Percentiles rank a stretch among this genome's conserved stretches.
Conservation (phyloP, 2,797 vertebrate species). For the Rhynchonycteris naso region DNA sequence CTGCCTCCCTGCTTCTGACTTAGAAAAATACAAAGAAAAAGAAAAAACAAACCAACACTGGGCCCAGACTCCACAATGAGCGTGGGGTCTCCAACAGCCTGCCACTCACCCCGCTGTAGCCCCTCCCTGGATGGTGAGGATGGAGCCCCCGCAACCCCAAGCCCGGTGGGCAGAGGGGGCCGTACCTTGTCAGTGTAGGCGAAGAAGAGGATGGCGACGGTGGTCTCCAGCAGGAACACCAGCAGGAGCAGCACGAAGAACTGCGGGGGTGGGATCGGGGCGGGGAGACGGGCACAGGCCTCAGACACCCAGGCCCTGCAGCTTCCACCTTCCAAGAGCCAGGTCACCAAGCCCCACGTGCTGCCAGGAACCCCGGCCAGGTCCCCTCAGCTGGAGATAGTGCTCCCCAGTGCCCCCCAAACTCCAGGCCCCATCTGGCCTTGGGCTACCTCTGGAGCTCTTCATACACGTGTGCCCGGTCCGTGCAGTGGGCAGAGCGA, state of each 20-base stretch:
- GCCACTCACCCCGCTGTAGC: rapidly evolving
- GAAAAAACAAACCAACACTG: too few species aligned
- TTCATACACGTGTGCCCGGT: rapidly evolving
- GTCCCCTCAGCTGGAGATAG: too few species aligned
- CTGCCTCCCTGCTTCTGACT: too few species aligned
- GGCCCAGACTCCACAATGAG: neutral
- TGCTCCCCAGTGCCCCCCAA: rapidly evolving
- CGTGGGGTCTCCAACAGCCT: neutral
- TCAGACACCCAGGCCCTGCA: neutral
- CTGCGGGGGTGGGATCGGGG: conserved; percentile 85
- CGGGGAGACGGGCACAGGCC: neutral
- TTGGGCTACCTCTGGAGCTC: neutral
- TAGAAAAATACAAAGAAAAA: too few species aligned
- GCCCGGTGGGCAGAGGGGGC: rapidly evolving
- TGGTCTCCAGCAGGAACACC: conserved; percentile 96
- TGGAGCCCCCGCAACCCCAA: neutral
- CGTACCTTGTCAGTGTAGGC: conserved; percentile 96
- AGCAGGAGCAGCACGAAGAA: conserved; percentile 97
- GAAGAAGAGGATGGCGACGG: conserved; percentile 95
- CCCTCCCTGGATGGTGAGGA: neutral
- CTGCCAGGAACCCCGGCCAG: neutral
- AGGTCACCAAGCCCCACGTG: neutral
- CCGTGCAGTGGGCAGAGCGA: neutral
- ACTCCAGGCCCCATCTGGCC: rapidly evolving
- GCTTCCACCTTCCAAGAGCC: neutral